A percentile compares a stretch with the other conserved stretches of the same genome.
Conservation (phyloP, 2,888 invertebrate species). For the Thalpophila matura region DNA sequence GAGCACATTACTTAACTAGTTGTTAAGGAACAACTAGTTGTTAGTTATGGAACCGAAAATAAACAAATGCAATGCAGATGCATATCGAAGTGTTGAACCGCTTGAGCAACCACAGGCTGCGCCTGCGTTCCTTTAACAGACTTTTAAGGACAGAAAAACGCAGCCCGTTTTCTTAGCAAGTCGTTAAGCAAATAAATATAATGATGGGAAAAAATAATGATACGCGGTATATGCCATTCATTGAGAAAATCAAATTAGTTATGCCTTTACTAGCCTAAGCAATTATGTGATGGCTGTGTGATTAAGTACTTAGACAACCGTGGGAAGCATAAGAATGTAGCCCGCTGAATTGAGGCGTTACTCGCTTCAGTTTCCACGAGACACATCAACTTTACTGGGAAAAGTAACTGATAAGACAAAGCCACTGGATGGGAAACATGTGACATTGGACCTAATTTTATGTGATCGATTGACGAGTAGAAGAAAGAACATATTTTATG, state of each 20-base stretch:
- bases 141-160: background rate
- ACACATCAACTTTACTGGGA: slow-evolving; percentile 66
- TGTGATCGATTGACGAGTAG: slow-evolving; percentile 7
- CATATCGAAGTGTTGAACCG: no score
- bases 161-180: background rate
- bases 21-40: no score
- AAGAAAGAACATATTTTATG: no score
- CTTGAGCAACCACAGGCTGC: no score
- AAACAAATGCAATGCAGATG: no score
- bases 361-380: slow-evolving; percentile 73
- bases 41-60: no score
- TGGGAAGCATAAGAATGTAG: slow-evolving; percentile 63
- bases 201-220: no score
- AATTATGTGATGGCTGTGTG: slow-evolving; percentile 54
- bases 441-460: slow-evolving; percentile 36
- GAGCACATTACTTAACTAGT: no score
- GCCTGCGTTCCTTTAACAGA: no score
- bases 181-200: background rate
- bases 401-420: slow-evolving; percentile 52
- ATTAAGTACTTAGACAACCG: slow-evolving; percentile 56
- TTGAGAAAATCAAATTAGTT: slow-evolving; percentile 36
- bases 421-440: slow-evolving; percentile 40
- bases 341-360: slow-evolving; percentile 47
- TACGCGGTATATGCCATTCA: background rate
- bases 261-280: slow-evolving; percentile 32